Evolutionary conservation across 2,797 vertebrate species (phyloP).

Genomic region (Babyrousa celebensis): DNA sequence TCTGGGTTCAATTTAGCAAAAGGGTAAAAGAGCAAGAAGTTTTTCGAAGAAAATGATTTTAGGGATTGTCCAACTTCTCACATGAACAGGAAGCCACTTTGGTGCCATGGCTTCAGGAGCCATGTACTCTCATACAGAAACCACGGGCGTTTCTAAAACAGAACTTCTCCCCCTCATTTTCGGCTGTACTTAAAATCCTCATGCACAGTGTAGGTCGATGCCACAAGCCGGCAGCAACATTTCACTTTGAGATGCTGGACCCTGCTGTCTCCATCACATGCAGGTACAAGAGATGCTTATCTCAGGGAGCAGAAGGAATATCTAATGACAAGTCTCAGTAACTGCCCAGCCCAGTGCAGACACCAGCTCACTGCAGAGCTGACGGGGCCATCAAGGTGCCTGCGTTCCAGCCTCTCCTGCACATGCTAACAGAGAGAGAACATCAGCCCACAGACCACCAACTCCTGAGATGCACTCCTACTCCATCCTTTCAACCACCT

Average conservation of each 20-base stretch:
- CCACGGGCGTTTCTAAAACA: not conserved
- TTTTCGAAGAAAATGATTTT: not conserved
- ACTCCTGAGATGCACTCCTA: not conserved
- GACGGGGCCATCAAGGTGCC: accelerated
- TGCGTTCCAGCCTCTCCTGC: not conserved
- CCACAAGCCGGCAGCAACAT: not conserved
- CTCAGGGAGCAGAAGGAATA: not conserved
- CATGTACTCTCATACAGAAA: accelerated
- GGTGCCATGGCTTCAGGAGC: no score
- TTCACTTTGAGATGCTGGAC: not conserved
- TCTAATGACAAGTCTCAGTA: not conserved
- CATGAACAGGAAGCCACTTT: not conserved
- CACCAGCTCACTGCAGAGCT: not conserved
- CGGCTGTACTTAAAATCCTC: not conserved
- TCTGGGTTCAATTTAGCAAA: not conserved
- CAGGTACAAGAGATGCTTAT: not conserved
- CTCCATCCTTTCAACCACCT: not conserved
- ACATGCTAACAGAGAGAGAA: not conserved
- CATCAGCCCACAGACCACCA: accelerated
- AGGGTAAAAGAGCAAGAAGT: not conserved
- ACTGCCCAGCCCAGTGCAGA: not conserved
- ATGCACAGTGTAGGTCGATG: not conserved
- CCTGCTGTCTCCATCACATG: not conserved
- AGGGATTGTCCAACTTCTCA: not conserved
- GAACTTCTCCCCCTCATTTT: not conserved